phyloP scores from a whole-genome alignment of 2,113 vertebrate species.

The Sinocyclocheilus grahami region DNA sequence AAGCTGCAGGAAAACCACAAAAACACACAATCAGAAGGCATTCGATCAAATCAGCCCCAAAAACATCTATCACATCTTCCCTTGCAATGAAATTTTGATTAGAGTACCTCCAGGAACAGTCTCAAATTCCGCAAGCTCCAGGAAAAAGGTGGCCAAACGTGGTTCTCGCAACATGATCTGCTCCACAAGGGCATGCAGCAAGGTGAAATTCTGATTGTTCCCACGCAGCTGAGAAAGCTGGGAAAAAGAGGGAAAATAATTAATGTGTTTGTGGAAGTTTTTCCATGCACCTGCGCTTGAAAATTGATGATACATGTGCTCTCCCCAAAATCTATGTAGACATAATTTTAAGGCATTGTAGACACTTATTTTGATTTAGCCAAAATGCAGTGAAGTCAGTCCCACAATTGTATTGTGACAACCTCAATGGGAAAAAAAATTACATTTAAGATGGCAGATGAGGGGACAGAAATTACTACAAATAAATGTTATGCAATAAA shows the following conservation, averaged over 20 bases:
- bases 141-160: constrained; percentile 71
- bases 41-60: constrained; percentile 49
- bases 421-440: too few species aligned
- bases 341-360: not conserved
- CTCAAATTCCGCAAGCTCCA: constrained; percentile 81
- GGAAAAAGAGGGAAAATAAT: constrained; percentile 36
- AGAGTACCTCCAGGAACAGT: constrained; percentile 75
- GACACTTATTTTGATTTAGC: not conserved
- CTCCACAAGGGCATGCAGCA: constrained; percentile 82
- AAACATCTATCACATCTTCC: constrained; percentile 51
- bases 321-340: not conserved
- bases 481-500: too few species aligned
- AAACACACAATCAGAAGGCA: constrained; percentile 41
- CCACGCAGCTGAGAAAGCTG: constrained; percentile 78
- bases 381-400: too few species aligned
- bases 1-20: constrained; percentile 71
- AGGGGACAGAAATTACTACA: too few species aligned
- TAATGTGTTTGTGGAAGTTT: not conserved
- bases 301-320: not conserved
- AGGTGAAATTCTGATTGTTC: constrained; percentile 79
- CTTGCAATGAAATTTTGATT: constrained; percentile 64
- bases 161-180: constrained; percentile 80
- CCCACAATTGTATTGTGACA: too few species aligned
- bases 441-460: too few species aligned
- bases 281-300: constrained; percentile 27